Evolutionary conservation across 2,888 invertebrate species (phyloP), one percentile per base, ranked within the genome.

Genomic region (Nipponacmea schrenckii): DNA sequence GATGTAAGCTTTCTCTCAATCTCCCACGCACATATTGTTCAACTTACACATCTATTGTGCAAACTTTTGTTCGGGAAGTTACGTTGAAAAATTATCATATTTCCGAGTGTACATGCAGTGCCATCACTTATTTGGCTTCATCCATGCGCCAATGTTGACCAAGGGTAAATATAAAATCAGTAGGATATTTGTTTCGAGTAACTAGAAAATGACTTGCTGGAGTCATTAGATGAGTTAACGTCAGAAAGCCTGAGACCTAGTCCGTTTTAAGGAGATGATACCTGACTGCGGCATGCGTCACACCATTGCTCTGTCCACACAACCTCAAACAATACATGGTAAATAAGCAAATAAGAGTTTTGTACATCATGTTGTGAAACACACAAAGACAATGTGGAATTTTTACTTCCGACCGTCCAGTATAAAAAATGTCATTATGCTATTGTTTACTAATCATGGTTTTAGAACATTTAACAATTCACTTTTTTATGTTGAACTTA

Each of bases 331-430:
- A 56, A 56, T 56, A 56, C 56, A 24, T 24, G 56, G 56, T 56
- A 56, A 56, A 56, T 56, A 56, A 14, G 20, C 20, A 56, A 56
- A 56, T 24, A 56, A 56, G 20, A 24, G 56, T 56, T 56, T 56
- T 56, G 56, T 56, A 56, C 56, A 56, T 56, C 56, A 56, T 56
- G 56, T 56, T 56, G 56, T 56, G 56, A 56, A 56, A 56, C 24
- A 24, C 56, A 56, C 56, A 56, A 56, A 56, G 56, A 56, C 56
- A 56, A 24, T 56, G 56, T 56, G 56, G 56, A 56, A 56, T 56
- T 56, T 24, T 24, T 56, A 56, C 56, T 56, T 56, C 56, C 24
- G 56, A 56, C 56, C 12, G 10, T 56, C 24, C 20, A 56, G 24
- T 56, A 56, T 24, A 56, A 56, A 56, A 56, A 20, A 10, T 24